Evolutionary conservation across 2,888 invertebrate species (phyloP), one percentile per base, ranked within the genome.

Genomic region (Tachina fera): DNA sequence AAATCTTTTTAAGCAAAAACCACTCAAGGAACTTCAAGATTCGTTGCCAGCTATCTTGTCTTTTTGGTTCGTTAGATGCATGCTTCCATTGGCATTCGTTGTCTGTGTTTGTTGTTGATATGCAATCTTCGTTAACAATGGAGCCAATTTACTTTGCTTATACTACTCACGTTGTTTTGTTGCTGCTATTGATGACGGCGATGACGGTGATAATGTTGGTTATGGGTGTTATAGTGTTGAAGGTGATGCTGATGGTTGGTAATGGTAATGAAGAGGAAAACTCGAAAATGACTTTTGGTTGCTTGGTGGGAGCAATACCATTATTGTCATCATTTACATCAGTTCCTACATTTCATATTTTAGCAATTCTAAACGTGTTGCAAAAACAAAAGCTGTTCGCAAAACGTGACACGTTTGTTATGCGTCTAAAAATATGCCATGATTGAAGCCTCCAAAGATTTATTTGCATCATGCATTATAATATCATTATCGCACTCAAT

Each of bases 341-440:
- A 65, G 71, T 76, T 80, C 51, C 16, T 89, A 89, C 91, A 91
- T 91, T 89, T 90, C 91, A 91, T 90, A 91, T 91, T 91, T 91
- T 91, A 91, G 90, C 90, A 90, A 91, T 91, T 91, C 91, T 90
- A 90, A 91, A 91, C 90, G 89, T 91, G 91, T 90, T 90, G 90
- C 88, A 89, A 86, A 77, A 84, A 79, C 90, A 87, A 84, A 85
- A 83, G 82, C 84, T 87, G 75, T 78, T 87, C 83, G 76, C 87
- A 92, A 92, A 92, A 92, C 92, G 92, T 92, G 92, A 92, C 92
- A 92, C 91, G 92, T 91, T 90, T 90, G 90, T 91, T 91, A 90
- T 90, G 91, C 90, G 90, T 91, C 91, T 89, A 89, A 90, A 91
- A 91, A 91, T 90, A 90, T 80, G 58, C 80, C 71, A 76, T 77